Evolutionary conservation across 1,140 invertebrate genomes (phyloP), one percentile per base, ranked within the genome.

Genomic region (Orius insidiosus): DNA sequence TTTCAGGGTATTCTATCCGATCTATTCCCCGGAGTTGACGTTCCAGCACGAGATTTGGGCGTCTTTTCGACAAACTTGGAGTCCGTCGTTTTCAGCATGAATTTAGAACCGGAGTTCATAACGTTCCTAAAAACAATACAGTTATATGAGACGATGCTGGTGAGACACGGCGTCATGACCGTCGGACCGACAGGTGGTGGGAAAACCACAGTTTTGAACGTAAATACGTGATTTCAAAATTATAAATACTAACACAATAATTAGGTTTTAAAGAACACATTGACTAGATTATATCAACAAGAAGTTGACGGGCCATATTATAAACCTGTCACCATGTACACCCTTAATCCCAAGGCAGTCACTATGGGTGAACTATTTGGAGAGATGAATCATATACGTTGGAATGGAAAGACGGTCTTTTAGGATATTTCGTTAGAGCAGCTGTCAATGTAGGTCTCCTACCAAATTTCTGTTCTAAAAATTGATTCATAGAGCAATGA

Each of bases 81-180:
- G 15, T 44, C 68, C 50, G 56, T 66, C n/a, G 60, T 76, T 50
- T 50, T 64, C 15, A 60, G 75, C 35, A 61, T 61, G 24, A 67
- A 63, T 35, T 55, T 80, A 4, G 78, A 82, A 60, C 58, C 75
- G 1, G 74, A 75, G 52, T 52, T 63, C 1, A 74, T 73, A 44
- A 51, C 53, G 14, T 56, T 75, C 13, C 70, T 87, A 14, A 93
- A 94, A 69, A 76, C 79, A 16, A 77, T 85, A 35, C 82, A 87
- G 61, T 64, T 92, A 7, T 84, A 89, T 56, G 87, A 93, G 61
- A 93, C 86, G 36, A 85, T 94, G 81, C 76, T 81, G 55, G 86
- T 93, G 1, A 69, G 88, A 30, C 88, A 90, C 70, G 88, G 88
- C 14, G 86, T 93, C 13, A 93, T 94, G 85, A 67, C 92, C 18